A percentile compares a stretch with the other conserved stretches of the same genome.
These are phyloP conservation scores for Cactoblastis cactorum DNA, from an alignment of 2,888 invertebrate species.

Conservation along the genomic window DNA sequence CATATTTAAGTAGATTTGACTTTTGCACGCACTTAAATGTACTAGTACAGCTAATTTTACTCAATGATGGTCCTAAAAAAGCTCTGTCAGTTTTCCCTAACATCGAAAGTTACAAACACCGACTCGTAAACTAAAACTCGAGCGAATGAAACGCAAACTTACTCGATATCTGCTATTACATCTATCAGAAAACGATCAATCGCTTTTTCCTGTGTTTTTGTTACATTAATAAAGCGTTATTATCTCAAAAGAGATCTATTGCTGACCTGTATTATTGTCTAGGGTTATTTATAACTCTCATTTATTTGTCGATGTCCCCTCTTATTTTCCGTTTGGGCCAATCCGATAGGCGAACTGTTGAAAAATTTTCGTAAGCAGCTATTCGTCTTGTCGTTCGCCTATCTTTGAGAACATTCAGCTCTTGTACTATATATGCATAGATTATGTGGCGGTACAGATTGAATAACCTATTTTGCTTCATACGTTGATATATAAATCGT, in stretches of 20 bases:
- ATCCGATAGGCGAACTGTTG: constrained; percentile 75
- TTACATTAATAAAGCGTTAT: constrained; percentile 71
- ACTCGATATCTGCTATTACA: constrained; percentile 47
- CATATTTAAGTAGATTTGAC: too few species aligned
- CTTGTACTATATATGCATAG: constrained; percentile 58
- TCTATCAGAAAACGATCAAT: constrained; percentile 60
- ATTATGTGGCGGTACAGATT: constrained; percentile 22
- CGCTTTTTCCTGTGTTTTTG: constrained; percentile 71
- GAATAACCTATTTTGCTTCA: not conserved
- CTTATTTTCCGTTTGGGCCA: constrained; percentile 79
- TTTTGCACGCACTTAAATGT: too few species aligned
- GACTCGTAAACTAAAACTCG: constrained; percentile 1
- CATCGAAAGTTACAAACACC: too few species aligned
- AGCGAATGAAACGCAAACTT: constrained; percentile 38
- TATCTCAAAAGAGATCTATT: constrained; percentile 74
- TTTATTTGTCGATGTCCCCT: constrained; percentile 76
- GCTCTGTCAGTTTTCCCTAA: too few species aligned
- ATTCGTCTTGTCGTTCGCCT: constrained; percentile 78
- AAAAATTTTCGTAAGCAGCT: constrained; percentile 79
- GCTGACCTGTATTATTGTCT: constrained; percentile 80
- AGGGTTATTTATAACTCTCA: constrained; percentile 76
- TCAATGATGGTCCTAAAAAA: too few species aligned
- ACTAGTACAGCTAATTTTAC: too few species aligned
- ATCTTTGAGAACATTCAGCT: constrained; percentile 78
- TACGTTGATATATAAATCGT: too few species aligned